These are phyloP conservation scores for Fringilla coelebs DNA, from an alignment of 2,797 vertebrate species.

Conservation along the genomic window DNA sequence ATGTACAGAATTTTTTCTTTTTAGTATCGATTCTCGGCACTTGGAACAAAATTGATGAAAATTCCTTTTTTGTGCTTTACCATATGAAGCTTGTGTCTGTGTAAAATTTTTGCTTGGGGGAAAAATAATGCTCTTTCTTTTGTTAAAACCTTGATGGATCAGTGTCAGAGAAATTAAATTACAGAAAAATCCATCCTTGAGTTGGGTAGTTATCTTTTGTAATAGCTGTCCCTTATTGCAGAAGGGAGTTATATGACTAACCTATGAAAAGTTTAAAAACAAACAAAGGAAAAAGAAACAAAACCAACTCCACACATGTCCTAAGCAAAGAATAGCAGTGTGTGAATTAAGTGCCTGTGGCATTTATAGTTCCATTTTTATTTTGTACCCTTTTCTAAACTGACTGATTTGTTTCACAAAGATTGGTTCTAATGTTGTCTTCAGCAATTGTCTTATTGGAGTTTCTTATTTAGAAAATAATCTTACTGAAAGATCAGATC, in stretches of 20 bases:
- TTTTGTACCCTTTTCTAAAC: background rate
- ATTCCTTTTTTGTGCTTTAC: background rate
- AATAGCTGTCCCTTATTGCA: background rate
- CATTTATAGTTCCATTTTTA: background rate
- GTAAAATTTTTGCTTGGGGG: background rate
- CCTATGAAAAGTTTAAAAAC: constrained; percentile 1
- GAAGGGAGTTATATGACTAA: background rate
- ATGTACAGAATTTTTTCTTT: background rate
- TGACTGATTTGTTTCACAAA: background rate
- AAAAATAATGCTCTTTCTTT: background rate
- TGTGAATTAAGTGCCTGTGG: background rate
- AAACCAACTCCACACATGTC: background rate
- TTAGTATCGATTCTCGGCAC: background rate
- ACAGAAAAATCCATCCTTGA: background rate
- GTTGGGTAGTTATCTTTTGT: background rate
- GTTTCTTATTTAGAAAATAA: constrained; percentile 29
- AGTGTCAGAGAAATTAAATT: background rate
- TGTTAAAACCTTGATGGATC: background rate
- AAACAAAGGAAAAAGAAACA: background rate
- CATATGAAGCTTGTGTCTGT: background rate
- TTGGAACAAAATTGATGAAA: background rate
- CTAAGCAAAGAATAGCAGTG: background rate
- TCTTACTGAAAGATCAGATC: constrained; percentile 19
- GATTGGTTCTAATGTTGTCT: background rate
- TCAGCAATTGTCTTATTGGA: background rate